Conservation (phyloP, 2,797 vertebrate genomes). For the Cynodonichthys magdalenae region DNA sequence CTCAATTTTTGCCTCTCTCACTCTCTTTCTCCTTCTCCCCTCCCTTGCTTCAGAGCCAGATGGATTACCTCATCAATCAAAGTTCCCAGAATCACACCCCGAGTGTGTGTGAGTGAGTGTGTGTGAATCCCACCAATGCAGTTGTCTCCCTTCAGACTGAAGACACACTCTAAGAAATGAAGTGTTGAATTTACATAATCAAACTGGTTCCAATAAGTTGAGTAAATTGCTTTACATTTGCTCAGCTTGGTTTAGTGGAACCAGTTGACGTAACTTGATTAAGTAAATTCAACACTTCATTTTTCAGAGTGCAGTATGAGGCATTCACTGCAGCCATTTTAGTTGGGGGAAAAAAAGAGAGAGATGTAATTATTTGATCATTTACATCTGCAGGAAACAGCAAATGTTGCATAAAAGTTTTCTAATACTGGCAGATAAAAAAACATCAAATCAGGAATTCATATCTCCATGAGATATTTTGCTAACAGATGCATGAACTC, state of each 20-base stretch:
- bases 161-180: constrained; percentile 1
- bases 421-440: constrained; percentile 27
- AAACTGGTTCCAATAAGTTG: too few species aligned
- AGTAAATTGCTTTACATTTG: too few species aligned
- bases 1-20: constrained; percentile 51
- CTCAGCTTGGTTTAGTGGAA: too few species aligned
- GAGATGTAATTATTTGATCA: constrained; percentile 39
- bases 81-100: constrained; percentile 66
- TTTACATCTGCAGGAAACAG: constrained; percentile 35
- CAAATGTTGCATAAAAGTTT: constrained; percentile 40
- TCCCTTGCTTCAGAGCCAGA: constrained; percentile 64
- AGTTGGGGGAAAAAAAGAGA: constrained; percentile 3
- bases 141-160: constrained; percentile 34
- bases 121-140: constrained; percentile 47
- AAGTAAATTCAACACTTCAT: too few species aligned
- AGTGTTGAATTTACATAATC: too few species aligned
- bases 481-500: too few species aligned
- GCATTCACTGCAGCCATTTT: constrained; percentile 47
- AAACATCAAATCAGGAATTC: neutral
- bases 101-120: constrained; percentile 19
- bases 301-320: neutral
- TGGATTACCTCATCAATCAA: constrained; percentile 78
- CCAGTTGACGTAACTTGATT: too few species aligned
- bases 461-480: too few species aligned
- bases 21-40: constrained; percentile 45